Base-by-base conservation (phyloP, 2,113 vertebrate genomes). In the Hyperopisus bebe region DNA sequence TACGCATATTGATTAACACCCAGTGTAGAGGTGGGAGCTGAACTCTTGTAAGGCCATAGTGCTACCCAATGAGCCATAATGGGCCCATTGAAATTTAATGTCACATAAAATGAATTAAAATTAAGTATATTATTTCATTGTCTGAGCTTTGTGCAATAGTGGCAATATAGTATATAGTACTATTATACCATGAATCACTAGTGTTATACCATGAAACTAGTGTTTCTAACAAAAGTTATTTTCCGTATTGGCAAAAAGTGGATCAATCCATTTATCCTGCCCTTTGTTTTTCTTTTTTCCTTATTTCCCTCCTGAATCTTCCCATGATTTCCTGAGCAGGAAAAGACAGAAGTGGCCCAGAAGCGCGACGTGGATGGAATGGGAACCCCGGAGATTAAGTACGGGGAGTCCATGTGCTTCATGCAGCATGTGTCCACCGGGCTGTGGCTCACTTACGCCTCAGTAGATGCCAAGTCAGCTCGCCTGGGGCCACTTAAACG, bases 361-460 rank as follows among this genome's bases (percentile, higher is more conserved):
- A 98, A 98, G 93, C 94, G 97, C 88, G 98, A 98, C 0, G 96
- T 98, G 91, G 98, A 98, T 84, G 98, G 98, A n/a, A 98, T 98
- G 98, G 98, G 98, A 0, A 94, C 92, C 1, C 96, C 97, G 0
- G 98, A 98, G 93, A 98, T 98, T 48, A 98, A 98, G 92, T 98
- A 98, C 1, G 98, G 98, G 39, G 98, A 98, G 95, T 98, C 97
- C 0, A 96, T 98, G 95, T 98, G 98, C 91, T 98, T 98, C 0
- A 97, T 98, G 5, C 97, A 98, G 89, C 98, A 98, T 0, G 96
- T 95, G 11, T 95, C 95, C 53, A 94, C 97, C 0, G 95, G 95
- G n/a, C 96, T 98, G 62, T 98, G 98, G 98, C 95, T 98, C 27
- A 98, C 98, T 2, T 98, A 98, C 7, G 97, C 97, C 0, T 96